Evolutionary conservation across 2,797 vertebrate genomes (phyloP).

Genomic region (Melanotaenia maccullochi): DNA sequence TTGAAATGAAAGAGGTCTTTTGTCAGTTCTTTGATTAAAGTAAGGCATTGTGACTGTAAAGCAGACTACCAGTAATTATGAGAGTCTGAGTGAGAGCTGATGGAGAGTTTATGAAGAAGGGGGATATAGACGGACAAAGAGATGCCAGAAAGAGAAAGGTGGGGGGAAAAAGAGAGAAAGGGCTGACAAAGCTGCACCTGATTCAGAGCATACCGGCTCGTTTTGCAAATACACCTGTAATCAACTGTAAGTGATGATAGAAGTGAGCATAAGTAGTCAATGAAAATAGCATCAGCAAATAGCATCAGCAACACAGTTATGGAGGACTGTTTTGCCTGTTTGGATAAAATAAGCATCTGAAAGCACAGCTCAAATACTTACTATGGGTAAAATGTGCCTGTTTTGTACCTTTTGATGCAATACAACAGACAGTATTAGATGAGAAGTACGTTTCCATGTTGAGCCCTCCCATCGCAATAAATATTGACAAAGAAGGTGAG

Average conservation of each 20-base stretch:
- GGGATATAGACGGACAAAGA: conserved; percentile 40
- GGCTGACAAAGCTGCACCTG: conserved; percentile 21
- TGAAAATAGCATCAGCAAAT: conserved; percentile 22
- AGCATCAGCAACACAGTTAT: conserved; percentile 6
- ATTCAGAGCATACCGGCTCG: conserved; percentile 15
- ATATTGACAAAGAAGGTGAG: conserved; percentile 72
- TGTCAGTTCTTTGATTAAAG: conserved; percentile 84
- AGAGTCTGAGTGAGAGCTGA: conserved; percentile 54
- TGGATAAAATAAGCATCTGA: conserved; percentile 17
- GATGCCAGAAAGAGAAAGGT: conserved; percentile 23
- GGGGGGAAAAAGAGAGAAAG: background rate
- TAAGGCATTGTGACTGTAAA: conserved; percentile 80
- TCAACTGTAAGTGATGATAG: conserved; percentile 26
- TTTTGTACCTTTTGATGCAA: conserved; percentile 62
- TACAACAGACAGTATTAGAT: conserved; percentile 33
- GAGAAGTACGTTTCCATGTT: conserved; percentile 40
- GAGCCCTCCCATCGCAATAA: conserved; percentile 56
- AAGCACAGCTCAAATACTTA: conserved; percentile 36
- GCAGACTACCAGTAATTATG: conserved; percentile 76
- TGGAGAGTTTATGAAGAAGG: conserved; percentile 38
- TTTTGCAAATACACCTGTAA: conserved; percentile 18
- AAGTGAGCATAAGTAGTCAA: conserved; percentile 3
- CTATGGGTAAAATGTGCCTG: conserved; percentile 40
- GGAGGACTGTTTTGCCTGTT: conserved; percentile 15
- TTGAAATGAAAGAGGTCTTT: conserved; percentile 80